Conservation (phyloP, 2,113 vertebrate species). For the Oophaga pumilio region DNA sequence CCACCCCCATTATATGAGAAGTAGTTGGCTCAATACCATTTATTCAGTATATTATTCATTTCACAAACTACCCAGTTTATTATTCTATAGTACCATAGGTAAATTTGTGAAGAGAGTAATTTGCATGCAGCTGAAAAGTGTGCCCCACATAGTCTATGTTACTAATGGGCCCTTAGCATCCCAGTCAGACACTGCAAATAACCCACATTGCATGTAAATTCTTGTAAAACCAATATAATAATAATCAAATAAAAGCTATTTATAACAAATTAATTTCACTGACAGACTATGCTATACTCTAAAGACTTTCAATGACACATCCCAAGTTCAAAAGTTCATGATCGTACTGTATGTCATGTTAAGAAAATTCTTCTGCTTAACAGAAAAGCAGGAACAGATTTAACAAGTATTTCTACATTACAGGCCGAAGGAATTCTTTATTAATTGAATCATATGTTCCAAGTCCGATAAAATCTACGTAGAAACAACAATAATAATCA, state of each 20-base stretch:
- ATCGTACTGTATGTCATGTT: not conserved
- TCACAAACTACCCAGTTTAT: too few species aligned
- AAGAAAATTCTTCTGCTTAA: not conserved
- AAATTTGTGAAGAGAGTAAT: too few species aligned
- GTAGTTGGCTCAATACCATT: too few species aligned
- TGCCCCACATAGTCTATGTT: too few species aligned
- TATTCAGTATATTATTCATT: too few species aligned
- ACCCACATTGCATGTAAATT: not conserved
- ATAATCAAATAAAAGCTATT: not conserved
- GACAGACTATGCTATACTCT: constrained; percentile 19
- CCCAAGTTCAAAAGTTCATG: constrained; percentile 4
- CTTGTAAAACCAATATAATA: not conserved
- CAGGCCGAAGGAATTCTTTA: not conserved
- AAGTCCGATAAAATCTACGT: not conserved
- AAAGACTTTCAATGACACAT: constrained; percentile 6
- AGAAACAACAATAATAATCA: not conserved
- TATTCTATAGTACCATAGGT: too few species aligned
- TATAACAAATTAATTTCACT: constrained; percentile 2
- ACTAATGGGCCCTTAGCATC: too few species aligned
- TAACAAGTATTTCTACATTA: constrained; percentile 7
- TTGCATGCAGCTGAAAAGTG: too few species aligned
- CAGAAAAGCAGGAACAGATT: constrained; percentile 18
- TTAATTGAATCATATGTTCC: not conserved
- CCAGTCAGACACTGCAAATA: not conserved
- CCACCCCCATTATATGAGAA: too few species aligned